Evolutionary conservation across 2,888 invertebrate species (phyloP), one percentile per base, ranked within the genome.

Genomic region (Mystacides longicornis): DNA sequence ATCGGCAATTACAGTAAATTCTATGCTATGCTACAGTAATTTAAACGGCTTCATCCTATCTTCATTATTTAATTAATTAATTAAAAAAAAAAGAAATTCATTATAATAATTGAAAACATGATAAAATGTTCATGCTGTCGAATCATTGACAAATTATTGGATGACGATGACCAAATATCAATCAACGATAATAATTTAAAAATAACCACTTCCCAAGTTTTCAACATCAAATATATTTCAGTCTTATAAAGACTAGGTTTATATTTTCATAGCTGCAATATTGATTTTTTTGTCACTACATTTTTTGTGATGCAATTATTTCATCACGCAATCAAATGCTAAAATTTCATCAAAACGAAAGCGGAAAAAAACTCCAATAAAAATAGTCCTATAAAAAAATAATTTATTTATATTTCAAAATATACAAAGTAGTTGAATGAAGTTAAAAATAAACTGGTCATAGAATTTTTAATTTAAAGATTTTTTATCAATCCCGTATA

Each of bases 1-100:
- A 73, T 75, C 73, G 74, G 75, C 74, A 76, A 71, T 61, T 61
- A 61, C 61, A 61, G 55, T 55, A 58, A 56, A 57, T 57, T 51
- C 60, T 60, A 60, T 58, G 51, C 60, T 60, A 60, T 51, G 23
- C 60, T 60, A 60, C 60, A 59, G 60, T 57, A 52, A 56, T 58
- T 59, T 55, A 53, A 55, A 57, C 51, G 54, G 52, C 55, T 60
- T 58, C 37, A 60, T 58, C 47, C 37, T 42, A 37, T 49, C 23
- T 27, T 27, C 27, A 37, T 37, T 37, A 57, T 58, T 59, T 57
- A 60, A 60, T 59, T 57, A 57, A 49, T 53, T 57, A 60, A 57
- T 54, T 52, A n/a, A n/a, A n/a, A n/a, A n/a, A n/a, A n/a, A n/a
- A n/a, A n/a, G n/a, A n/a, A n/a, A n/a, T n/a, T n/a, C n/a, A n/a